These are phyloP conservation scores for Agrypnia vestita DNA, from an alignment of 1,140 invertebrate genomes.

Conservation along the genomic window DNA sequence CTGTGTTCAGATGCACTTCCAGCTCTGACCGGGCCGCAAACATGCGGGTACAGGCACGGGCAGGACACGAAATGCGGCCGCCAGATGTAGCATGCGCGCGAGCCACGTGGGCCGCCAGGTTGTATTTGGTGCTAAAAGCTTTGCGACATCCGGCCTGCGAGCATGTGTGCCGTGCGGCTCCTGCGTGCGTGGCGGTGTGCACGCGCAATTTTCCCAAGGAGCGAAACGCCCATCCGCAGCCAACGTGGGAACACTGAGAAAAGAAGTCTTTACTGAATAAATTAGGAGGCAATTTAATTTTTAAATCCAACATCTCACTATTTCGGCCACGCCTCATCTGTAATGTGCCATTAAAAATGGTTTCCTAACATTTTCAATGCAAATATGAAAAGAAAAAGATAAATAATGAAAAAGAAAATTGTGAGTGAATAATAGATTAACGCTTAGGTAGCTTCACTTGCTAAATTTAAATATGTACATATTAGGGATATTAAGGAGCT, in stretches of 20 bases:
- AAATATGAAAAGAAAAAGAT: too few relatives aligned
- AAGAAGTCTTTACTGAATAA: not conserved
- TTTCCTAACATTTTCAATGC: too few relatives aligned
- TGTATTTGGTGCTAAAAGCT: slow-evolving; percentile 67
- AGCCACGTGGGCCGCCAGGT: slow-evolving; percentile 66
- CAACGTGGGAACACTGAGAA: slow-evolving; percentile 52
- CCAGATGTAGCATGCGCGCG: slow-evolving; percentile 64
- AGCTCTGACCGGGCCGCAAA: slow-evolving; percentile 63
- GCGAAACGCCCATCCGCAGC: slow-evolving; percentile 84
- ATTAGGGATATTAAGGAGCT: too few relatives aligned
- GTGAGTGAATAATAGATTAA: too few relatives aligned
- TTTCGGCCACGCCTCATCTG: too few relatives aligned
- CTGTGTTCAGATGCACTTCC: slow-evolving; percentile 66
- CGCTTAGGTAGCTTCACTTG: too few relatives aligned
- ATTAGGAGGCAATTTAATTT: too few relatives aligned
- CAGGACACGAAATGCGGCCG: slow-evolving; percentile 50
- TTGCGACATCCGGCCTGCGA: slow-evolving; percentile 67
- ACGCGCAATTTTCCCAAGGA: slow-evolving; percentile 82
- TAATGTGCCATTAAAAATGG: too few relatives aligned
- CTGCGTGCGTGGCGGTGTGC: slow-evolving; percentile 65
- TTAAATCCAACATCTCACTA: too few relatives aligned
- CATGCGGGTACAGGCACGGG: slow-evolving; percentile 62
- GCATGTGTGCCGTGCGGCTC: slow-evolving; percentile 21
- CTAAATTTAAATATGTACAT: too few relatives aligned
- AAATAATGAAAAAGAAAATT: too few relatives aligned